Percentiles rank a stretch among this genome's conserved stretches.
Evolutionary conservation across 2,113 vertebrate species (phyloP).

Genomic region (Abramis brama): DNA sequence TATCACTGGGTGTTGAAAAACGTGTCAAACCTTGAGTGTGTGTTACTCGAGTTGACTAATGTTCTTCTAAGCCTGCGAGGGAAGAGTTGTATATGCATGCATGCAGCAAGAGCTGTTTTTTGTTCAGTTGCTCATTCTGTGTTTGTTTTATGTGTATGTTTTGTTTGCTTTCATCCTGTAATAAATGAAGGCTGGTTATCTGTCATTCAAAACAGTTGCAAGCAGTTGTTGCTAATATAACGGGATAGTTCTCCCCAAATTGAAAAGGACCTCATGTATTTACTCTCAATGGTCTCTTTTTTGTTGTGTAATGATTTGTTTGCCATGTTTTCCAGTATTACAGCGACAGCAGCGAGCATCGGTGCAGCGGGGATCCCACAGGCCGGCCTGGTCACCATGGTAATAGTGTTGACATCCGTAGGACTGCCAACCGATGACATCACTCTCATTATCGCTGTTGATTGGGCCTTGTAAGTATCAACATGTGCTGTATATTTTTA

Average conservation of each 20-base stretch:
- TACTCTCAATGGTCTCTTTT: not conserved
- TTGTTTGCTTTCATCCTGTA: not conserved
- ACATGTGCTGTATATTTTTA: not conserved
- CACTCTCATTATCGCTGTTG: slow-evolving; percentile 92
- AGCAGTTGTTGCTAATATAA: not conserved
- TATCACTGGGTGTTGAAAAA: not conserved
- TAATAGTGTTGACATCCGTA: slow-evolving; percentile 94
- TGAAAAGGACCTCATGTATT: not conserved
- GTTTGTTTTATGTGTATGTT: not conserved
- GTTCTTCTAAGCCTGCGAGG: not conserved
- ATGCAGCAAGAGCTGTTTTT: not conserved
- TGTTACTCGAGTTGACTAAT: not conserved
- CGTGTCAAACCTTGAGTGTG: not conserved
- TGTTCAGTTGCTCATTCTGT: not conserved
- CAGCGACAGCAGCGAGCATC: slow-evolving; percentile 95
- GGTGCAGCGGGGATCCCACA: slow-evolving; percentile 97
- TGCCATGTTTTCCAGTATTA: slow-evolving; percentile 80
- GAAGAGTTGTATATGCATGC: not conserved
- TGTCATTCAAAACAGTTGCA: not conserved
- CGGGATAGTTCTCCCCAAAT: not conserved
- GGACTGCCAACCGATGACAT: slow-evolving; percentile 98
- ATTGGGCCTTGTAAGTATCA: slow-evolving; percentile 93
- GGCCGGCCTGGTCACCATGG: slow-evolving; percentile 97
- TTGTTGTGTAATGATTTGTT: not conserved
- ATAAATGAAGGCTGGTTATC: not conserved